These are phyloP conservation scores for Polydrusus tereticollis DNA, from an alignment of 2,888 invertebrate genomes.

Conservation along the genomic window DNA sequence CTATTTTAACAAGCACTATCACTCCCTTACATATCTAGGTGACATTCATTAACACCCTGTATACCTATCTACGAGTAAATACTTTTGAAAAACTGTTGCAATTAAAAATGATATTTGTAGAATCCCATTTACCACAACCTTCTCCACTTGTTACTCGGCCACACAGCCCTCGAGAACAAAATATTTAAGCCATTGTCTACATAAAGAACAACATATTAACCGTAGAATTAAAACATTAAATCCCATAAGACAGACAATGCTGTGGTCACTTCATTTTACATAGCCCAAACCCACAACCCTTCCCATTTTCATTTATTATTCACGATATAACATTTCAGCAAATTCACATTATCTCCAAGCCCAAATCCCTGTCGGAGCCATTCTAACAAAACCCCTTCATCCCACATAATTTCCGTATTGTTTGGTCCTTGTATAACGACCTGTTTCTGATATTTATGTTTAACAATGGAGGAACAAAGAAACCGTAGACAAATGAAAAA, in stretches of 20 bases:
- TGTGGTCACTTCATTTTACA: slow-evolving; percentile 5
- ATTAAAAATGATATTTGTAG: too few species aligned
- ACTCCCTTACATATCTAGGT: too few species aligned
- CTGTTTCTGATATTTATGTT: slow-evolving; percentile 10
- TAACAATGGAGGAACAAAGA: slow-evolving; percentile 5
- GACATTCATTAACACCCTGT: too few species aligned
- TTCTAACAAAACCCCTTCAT: slow-evolving; percentile 12
- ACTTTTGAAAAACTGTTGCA: too few species aligned
- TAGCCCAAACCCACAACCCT: background rate
- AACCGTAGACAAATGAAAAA: background rate
- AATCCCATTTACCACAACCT: too few species aligned
- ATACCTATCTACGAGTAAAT: too few species aligned
- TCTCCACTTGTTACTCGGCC: too few species aligned
- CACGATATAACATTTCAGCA: slow-evolving; percentile 9
- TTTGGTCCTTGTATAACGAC: slow-evolving; percentile 9
- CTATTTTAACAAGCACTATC: too few species aligned
- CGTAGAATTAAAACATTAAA: background rate
- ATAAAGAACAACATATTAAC: background rate
- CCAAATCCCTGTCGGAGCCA: slow-evolving; percentile 10
- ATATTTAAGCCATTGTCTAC: too few species aligned
- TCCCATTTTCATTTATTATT: slow-evolving; percentile 14
- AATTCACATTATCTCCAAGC: slow-evolving; percentile 5
- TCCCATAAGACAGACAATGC: background rate
- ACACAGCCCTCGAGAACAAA: too few species aligned
- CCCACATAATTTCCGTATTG: slow-evolving; percentile 19